Percentiles rank a stretch among this genome's conserved stretches.
These are phyloP conservation scores for Tetragonisca angustula DNA, from an alignment of 2,888 invertebrate genomes.

Conservation along the genomic window DNA sequence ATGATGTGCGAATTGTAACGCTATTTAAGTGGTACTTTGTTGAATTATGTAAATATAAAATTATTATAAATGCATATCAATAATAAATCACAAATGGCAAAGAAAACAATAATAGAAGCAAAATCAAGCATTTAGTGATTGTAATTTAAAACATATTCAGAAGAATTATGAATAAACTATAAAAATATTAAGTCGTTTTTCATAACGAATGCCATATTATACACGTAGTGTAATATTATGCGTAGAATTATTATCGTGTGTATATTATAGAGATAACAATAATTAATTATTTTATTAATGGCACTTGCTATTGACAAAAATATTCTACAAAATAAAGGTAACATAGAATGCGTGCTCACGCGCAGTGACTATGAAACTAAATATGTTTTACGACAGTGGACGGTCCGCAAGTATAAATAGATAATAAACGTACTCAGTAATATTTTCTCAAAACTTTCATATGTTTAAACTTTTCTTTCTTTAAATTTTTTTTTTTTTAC, in stretches of 20 bases:
- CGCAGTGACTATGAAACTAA: slow-evolving; percentile 1
- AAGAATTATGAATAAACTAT: neutral
- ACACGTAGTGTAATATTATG: slow-evolving; percentile 2
- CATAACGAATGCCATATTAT: slow-evolving; percentile 10
- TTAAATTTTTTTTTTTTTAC: neutral
- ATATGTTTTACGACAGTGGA: slow-evolving; percentile 52
- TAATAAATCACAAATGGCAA: slow-evolving; percentile 29
- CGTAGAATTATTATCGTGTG: slow-evolving; percentile 8
- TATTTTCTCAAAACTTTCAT: slow-evolving; percentile 33
- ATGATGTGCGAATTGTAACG: slow-evolving; percentile 13
- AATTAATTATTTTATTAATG: slow-evolving; percentile 6
- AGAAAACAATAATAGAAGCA: slow-evolving; percentile 21
- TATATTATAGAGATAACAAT: slow-evolving; percentile 5
- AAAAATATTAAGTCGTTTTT: slow-evolving; percentile 5
- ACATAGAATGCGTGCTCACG: neutral
- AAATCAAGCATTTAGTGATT: slow-evolving; percentile 22
- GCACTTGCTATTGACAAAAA: slow-evolving; percentile 7
- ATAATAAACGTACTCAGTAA: slow-evolving; percentile 34
- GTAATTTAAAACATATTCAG: neutral
- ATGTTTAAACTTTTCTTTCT: neutral
- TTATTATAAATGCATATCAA: neutral
- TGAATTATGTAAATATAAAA: slow-evolving; percentile 46
- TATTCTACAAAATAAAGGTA: slow-evolving; percentile 1
- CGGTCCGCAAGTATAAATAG: slow-evolving; percentile 59
- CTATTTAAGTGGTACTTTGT: slow-evolving; percentile 20